These are phyloP conservation scores for Lordiphosa fenestrarum DNA, from an alignment of 2,888 invertebrate genomes.

Conservation along the genomic window DNA sequence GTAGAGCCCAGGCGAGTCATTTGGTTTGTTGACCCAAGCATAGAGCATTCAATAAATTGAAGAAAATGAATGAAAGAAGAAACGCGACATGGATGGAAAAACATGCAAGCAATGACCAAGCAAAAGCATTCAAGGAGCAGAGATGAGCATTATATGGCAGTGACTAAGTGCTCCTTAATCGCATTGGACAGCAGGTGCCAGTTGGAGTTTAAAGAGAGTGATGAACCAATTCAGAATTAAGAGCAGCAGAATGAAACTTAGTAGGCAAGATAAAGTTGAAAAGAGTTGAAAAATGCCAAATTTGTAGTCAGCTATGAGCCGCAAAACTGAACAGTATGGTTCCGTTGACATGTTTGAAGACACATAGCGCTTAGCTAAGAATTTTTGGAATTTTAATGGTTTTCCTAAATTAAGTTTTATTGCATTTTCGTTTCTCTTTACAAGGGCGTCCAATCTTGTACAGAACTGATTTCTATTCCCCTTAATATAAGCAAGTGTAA, in stretches of 20 bases:
- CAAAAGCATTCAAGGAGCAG: conserved; percentile 4
- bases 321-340: too few relatives aligned
- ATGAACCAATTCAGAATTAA: neutral
- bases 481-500: too few relatives aligned
- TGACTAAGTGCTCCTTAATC: neutral
- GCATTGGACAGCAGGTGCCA: neutral
- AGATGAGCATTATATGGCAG: conserved; percentile 8
- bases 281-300: too few relatives aligned
- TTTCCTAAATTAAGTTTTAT: neutral
- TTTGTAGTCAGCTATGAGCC: too few relatives aligned
- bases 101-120: conserved; percentile 16
- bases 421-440: too few relatives aligned
- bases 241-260: neutral
- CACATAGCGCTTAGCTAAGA: too few relatives aligned
- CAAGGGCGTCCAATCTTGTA: too few relatives aligned
- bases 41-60: conserved; percentile 59
- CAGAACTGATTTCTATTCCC: too few relatives aligned
- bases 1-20: conserved; percentile 30
- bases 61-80: conserved; percentile 57
- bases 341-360: too few relatives aligned
- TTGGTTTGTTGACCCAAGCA: conserved; percentile 65
- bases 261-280: too few relatives aligned
- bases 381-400: neutral
- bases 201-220: neutral
- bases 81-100: conserved; percentile 18